A percentile compares a stretch with the other conserved stretches of the same genome.
phyloP scores from a whole-genome alignment of 2,113 vertebrate genomes.

The Aviceda subcristata region DNA sequence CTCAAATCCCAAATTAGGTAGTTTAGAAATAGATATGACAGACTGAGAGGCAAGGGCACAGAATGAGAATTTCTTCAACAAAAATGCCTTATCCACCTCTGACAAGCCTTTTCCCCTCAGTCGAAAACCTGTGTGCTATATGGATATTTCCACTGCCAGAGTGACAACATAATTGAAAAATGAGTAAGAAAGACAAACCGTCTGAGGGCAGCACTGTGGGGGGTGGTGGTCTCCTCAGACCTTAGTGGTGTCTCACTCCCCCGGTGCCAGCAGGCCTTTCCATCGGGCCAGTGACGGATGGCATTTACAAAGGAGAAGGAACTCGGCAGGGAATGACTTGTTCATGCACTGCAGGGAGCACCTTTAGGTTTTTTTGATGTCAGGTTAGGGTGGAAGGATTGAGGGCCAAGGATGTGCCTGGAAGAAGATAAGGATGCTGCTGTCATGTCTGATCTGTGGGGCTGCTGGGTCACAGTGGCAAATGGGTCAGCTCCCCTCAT shows the following conservation, averaged over 20 bases:
- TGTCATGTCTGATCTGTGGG: background rate
- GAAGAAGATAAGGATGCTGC: background rate
- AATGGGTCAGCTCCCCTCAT: background rate
- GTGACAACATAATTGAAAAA: background rate
- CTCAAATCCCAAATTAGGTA: background rate
- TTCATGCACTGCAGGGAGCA: background rate
- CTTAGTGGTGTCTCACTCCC: background rate
- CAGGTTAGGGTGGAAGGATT: background rate
- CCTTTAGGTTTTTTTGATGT: background rate
- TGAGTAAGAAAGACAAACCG: background rate
- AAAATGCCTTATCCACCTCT: background rate
- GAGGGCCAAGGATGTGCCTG: background rate
- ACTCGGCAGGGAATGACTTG: background rate
- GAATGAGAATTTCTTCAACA: background rate
- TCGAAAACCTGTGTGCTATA: background rate
- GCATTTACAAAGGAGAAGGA: background rate
- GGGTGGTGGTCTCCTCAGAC: background rate
- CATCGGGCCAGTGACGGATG: background rate
- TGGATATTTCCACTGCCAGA: rapidly evolving
- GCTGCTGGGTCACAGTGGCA: background rate
- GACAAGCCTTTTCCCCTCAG: background rate
- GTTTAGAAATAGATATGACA: background rate
- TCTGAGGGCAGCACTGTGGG: rapidly evolving
- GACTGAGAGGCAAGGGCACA: background rate
- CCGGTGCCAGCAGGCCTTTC: background rate